Evolutionary conservation across 2,888 invertebrate genomes (phyloP), one percentile per base, ranked within the genome.

Genomic region (Teleiodes luculella): DNA sequence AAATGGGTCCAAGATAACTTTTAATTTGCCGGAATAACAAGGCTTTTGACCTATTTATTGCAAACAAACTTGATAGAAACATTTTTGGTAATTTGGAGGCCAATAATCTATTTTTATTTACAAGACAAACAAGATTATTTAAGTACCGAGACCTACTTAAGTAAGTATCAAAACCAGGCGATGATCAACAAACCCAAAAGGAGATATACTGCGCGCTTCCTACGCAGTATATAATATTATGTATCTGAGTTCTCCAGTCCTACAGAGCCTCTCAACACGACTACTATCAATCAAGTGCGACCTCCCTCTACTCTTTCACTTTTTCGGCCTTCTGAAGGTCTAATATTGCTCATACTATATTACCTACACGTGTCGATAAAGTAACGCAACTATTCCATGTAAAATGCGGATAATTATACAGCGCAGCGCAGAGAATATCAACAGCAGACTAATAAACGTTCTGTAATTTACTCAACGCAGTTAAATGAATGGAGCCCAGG

Each of bases 291-390:
- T 51, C 51, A 41, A 14, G 28, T 4, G 14, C 41, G 41, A 13
- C 51, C 51, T 51, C 41, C 51, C 41, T 16, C 28, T n/a, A 41
- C 31, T 51, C 51, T 51, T 51, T 51, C 51, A 51, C 51, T 51
- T 51, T 51, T 50, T 39, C 31, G 51, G 20, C 51, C 39, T 51
- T 41, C 41, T 20, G 18, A 39, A 50, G 50, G 37, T 37, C 28
- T 14, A 33, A n/a, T 35, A 35, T 46, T 7, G 10, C 46, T 18
- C 14, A 46, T 13, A 41, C 20, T 1, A 45, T 20, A 45, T 7
- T 20, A 10, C 8, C 7, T 16, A 11, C 8, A 11, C 30, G 5
- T n/a, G 24, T 45, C n/a, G 28, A n/a, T 45, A 28, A 43, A 24
- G 6, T 24, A 24, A 24, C 6, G 24, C 6, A 24, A 24, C 24